These are phyloP conservation scores for Athene cunicularia DNA, from an alignment of 2,113 vertebrate genomes.

Conservation along the genomic window DNA sequence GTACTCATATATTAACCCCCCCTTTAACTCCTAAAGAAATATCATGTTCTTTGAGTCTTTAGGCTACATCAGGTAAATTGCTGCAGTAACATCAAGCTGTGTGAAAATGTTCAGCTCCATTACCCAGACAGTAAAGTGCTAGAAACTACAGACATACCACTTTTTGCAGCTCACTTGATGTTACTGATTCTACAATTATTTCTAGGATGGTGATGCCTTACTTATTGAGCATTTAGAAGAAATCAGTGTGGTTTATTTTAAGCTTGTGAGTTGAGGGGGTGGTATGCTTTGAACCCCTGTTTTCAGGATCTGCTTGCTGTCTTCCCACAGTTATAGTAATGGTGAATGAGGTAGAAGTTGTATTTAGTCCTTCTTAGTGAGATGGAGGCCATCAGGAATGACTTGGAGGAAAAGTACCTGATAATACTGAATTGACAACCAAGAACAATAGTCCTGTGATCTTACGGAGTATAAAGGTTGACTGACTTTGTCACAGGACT, in stretches of 20 bases:
- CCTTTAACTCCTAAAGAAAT: background rate
- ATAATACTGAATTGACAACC: background rate
- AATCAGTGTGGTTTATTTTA: background rate
- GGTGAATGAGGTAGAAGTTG: background rate
- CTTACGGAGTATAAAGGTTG: background rate
- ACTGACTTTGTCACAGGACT: background rate
- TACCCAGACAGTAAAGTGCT: background rate
- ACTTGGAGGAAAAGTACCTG: background rate
- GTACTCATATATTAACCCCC: background rate
- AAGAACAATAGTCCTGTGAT: background rate
- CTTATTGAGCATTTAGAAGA: background rate
- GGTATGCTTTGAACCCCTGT: background rate
- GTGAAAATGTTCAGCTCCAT: background rate
- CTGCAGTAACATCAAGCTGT: background rate
- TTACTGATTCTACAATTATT: background rate
- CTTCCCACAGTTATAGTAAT: background rate
- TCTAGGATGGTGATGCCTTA: background rate
- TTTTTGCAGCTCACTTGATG: background rate
- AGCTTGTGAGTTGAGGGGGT: background rate
- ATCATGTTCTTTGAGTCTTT: slow-evolving; percentile 3
- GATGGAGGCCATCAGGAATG: background rate
- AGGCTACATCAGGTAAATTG: background rate
- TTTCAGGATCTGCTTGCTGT: background rate
- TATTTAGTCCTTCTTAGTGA: background rate
- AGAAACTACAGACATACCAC: background rate